phyloP scores from a whole-genome alignment of 2,797 vertebrate genomes.

The Geotrypetes seraphini region DNA sequence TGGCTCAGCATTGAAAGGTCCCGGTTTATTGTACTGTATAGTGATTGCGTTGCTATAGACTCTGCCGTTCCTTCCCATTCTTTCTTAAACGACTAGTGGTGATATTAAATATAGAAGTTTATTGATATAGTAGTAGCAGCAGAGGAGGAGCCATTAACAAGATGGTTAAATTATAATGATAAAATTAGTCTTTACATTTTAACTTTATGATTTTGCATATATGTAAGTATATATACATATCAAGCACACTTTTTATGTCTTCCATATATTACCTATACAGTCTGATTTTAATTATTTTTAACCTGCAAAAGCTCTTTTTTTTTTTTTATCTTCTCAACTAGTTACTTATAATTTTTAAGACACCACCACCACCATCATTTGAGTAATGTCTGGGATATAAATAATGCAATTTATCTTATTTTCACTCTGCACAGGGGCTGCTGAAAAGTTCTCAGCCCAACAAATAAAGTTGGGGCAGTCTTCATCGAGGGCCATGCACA shows the following conservation, averaged over 20 bases:
- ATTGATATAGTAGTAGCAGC: conserved; percentile 53
- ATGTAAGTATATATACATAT: conserved; percentile 18
- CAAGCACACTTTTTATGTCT: conserved; percentile 8
- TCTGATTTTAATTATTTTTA: conserved; percentile 12
- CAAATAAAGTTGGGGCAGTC: too few relatives aligned
- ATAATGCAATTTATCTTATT: conserved; percentile 21
- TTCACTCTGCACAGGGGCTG: too few relatives aligned
- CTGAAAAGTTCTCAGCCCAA: too few relatives aligned
- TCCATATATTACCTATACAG: conserved; percentile 17
- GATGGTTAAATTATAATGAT: conserved; percentile 26
- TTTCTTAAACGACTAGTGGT: conserved; percentile 47
- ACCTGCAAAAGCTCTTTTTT: too few relatives aligned
- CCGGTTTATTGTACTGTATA: conserved; percentile 48
- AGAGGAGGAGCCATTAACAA: conserved; percentile 50
- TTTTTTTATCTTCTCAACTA: too few relatives aligned
- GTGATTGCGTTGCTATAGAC: conserved; percentile 34
- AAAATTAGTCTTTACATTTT: conserved; percentile 35
- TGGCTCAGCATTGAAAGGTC: conserved; percentile 44
- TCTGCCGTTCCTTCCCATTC: conserved; percentile 43
- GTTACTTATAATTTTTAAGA: conserved; percentile 20
- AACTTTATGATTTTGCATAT: conserved; percentile 26
- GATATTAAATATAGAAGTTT: conserved; percentile 45
- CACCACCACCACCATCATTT: conserved; percentile 20
- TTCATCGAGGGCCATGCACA: too few relatives aligned
- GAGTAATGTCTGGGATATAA: conserved; percentile 26